Evolutionary conservation across 1,140 invertebrate species (phyloP).

Genomic region (Listronotus oregonensis): DNA sequence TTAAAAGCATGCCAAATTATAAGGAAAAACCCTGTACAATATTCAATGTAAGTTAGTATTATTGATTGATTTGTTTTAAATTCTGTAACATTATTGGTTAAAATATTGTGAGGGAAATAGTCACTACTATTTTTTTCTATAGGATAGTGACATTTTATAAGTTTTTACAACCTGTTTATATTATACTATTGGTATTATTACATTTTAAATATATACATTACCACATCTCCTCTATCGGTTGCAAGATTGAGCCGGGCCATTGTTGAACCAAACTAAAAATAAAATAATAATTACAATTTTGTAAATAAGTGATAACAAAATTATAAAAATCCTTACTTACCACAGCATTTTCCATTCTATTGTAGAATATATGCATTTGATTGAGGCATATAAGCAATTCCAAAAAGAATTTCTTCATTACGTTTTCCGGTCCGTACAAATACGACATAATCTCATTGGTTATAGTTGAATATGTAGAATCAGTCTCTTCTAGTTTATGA

Average conservation of each 20-base stretch:
- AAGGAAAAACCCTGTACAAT: too few relatives aligned
- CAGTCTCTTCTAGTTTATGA: slow-evolving; percentile 39
- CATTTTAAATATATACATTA: not conserved
- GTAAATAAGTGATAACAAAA: not conserved
- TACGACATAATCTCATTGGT: slow-evolving; percentile 36
- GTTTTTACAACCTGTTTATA: too few relatives aligned
- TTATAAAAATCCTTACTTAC: not conserved
- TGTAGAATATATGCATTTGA: slow-evolving; percentile 22
- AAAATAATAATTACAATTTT: not conserved
- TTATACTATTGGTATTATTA: too few relatives aligned
- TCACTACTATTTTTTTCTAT: too few relatives aligned
- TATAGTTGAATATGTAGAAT: slow-evolving; percentile 35
- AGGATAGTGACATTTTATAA: too few relatives aligned
- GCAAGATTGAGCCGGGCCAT: slow-evolving; percentile 11
- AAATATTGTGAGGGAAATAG: too few relatives aligned
- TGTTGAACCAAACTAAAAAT: slow-evolving; percentile 19
- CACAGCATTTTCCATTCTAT: slow-evolving; percentile 18
- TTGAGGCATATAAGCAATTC: slow-evolving; percentile 34
- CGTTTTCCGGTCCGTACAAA: slow-evolving; percentile 26
- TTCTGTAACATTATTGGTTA: too few relatives aligned
- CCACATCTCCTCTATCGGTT: slow-evolving; percentile 10
- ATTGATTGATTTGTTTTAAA: too few relatives aligned
- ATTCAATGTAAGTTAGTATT: too few relatives aligned
- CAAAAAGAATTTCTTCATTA: slow-evolving; percentile 34
- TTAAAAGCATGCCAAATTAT: too few relatives aligned